Conservation (phyloP, 30 jellyfish, hydroid and myxozoan genomes). For the Aurelia aurita complex sp. Pacific region DNA sequence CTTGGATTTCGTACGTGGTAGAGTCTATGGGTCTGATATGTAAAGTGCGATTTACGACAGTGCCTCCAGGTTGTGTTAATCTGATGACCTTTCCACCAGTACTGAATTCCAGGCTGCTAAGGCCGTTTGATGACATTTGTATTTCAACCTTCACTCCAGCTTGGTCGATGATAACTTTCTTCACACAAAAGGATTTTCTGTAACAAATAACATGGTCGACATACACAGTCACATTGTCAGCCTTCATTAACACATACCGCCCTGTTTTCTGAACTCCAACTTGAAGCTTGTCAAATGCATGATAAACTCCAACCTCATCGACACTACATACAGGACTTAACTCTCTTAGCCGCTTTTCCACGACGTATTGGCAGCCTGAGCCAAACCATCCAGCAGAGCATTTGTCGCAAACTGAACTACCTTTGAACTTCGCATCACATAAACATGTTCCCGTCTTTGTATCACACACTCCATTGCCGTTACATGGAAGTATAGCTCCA, state of each 20-base stretch:
- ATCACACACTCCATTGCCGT: conserved; percentile 56
- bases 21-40: conserved; percentile 8
- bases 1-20: neutral
- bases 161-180: conserved; percentile 14
- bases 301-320: conserved; percentile 37
- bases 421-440: conserved; percentile 52
- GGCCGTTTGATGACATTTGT: neutral
- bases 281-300: conserved; percentile 34
- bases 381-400: conserved; percentile 70
- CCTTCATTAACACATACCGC: conserved; percentile 26
- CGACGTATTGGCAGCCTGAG: conserved; percentile 26
- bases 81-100: neutral
- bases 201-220: conserved; percentile 56
- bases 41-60: conserved; percentile 2
- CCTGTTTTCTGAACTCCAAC: conserved; percentile 22
- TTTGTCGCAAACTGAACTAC: conserved; percentile 46
- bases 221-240: neutral
- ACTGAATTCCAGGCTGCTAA: neutral
- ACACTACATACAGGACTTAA: conserved; percentile 17
- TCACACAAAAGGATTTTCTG: conserved; percentile 33
- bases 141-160: neutral
- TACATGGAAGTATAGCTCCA: conserved; percentile 38
- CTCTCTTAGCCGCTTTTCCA: neutral
- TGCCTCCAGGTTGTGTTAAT: conserved; percentile 10
- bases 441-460: conserved; percentile 51